phyloP scores from a whole-genome alignment of 2,797 vertebrate genomes.

The Enteromius mattozi region DNA sequence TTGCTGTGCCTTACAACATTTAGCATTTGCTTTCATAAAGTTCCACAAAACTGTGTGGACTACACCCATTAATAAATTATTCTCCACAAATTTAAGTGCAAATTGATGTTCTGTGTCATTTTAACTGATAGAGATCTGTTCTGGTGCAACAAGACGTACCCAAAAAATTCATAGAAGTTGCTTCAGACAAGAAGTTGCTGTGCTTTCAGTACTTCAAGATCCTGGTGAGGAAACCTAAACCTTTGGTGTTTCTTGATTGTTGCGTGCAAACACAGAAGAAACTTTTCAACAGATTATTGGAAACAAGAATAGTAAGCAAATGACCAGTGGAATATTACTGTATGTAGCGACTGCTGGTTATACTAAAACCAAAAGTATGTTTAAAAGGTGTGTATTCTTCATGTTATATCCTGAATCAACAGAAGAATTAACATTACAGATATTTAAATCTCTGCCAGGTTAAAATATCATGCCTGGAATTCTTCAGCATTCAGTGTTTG shows the following conservation, averaged over 20 bases:
- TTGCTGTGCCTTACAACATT: conserved; percentile 5
- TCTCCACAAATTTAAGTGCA: background rate
- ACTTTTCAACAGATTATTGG: background rate
- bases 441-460: conserved; percentile 27
- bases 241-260: background rate
- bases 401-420: conserved; percentile 10
- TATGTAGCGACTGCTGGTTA: background rate
- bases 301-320: background rate
- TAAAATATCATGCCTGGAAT: background rate
- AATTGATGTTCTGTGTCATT: background rate
- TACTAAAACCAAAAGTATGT: background rate
- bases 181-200: background rate
- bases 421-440: background rate
- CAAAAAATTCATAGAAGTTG: background rate
- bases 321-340: background rate
- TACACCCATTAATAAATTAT: background rate
- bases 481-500: conserved; percentile 2
- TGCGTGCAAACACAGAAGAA: conserved; percentile 17
- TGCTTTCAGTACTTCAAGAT: background rate
- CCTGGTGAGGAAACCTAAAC: background rate
- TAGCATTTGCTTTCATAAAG: conserved; percentile 18
- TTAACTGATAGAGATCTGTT: background rate
- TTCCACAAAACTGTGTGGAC: background rate
- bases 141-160: background rate
- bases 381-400: background rate